phyloP scores from a whole-genome alignment of 2,797 vertebrate species.

The Fratercula arctica region DNA sequence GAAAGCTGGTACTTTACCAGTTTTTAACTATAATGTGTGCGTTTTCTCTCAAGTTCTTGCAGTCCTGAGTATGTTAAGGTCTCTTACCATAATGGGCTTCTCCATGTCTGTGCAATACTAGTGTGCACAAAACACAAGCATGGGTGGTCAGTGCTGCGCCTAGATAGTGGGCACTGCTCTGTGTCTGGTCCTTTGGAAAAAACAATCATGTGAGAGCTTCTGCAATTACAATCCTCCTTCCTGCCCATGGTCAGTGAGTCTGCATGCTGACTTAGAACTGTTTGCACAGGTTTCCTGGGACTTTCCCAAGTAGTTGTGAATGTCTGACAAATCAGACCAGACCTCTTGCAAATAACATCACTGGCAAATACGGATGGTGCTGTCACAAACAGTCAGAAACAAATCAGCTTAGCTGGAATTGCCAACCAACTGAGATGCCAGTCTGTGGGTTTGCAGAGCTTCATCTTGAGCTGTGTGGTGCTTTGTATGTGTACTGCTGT shows the following conservation, averaged over 20 bases:
- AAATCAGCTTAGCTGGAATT: background rate
- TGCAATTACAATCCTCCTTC: background rate
- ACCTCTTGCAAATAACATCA: background rate
- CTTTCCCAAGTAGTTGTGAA: background rate
- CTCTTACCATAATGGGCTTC: background rate
- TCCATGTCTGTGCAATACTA: background rate
- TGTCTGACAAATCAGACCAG: background rate
- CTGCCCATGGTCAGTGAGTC: background rate
- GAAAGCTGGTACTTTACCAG: background rate
- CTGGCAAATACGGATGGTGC: background rate
- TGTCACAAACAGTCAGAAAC: slow-evolving; percentile 4
- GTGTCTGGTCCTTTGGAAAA: background rate
- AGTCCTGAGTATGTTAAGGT: background rate
- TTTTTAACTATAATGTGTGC: background rate
- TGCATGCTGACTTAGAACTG: background rate
- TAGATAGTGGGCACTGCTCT: background rate
- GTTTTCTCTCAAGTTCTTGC: background rate
- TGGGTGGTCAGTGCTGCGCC: fast-evolving
- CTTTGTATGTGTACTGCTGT: background rate
- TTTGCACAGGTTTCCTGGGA: background rate
- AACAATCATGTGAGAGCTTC: background rate
- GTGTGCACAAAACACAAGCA: fast-evolving
- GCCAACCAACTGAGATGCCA: background rate
- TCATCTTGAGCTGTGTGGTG: background rate
- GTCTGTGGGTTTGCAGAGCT: background rate